These are phyloP conservation scores for Epistrophe grossulariae DNA, from an alignment of 2,888 invertebrate genomes.

Conservation along the genomic window DNA sequence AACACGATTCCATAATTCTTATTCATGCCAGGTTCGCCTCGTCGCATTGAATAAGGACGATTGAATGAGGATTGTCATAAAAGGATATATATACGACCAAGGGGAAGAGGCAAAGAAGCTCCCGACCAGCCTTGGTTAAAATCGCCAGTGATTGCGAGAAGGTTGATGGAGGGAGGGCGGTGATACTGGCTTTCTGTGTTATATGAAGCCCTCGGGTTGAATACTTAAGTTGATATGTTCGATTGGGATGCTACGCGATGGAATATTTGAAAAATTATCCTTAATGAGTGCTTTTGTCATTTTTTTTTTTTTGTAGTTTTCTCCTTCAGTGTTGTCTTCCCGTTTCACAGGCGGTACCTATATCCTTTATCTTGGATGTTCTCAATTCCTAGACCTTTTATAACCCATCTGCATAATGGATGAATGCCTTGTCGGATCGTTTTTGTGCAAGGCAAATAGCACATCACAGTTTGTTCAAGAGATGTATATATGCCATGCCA, in stretches of 20 bases:
- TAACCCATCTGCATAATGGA: conserved; percentile 71
- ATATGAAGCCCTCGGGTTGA: conserved; percentile 62
- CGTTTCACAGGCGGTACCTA: conserved; percentile 9
- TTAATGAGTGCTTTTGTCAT: conserved; percentile 73
- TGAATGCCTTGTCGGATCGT: conserved; percentile 53
- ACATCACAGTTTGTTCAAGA: conserved; percentile 44
- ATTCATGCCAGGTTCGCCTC: conserved; percentile 74
- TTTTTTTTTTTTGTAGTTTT: not conserved
- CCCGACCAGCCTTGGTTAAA: conserved; percentile 16
- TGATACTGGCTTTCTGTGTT: not conserved
- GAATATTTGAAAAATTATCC: conserved; percentile 75
- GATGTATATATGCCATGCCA: not conserved
- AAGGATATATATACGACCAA: conserved; percentile 25
- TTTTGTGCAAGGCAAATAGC: conserved; percentile 60
- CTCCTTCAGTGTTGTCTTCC: not conserved
- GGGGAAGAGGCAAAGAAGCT: not conserved
- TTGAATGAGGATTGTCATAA: conserved; percentile 69
- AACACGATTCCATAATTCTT: conserved; percentile 73
- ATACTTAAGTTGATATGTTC: conserved; percentile 75
- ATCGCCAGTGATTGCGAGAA: not conserved
- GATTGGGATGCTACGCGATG: conserved; percentile 71
- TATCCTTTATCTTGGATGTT: conserved; percentile 23
- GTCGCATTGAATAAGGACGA: conserved; percentile 72
- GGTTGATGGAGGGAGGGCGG: not conserved
- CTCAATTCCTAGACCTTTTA: conserved; percentile 24